Base-by-base conservation (phyloP, 2,888 invertebrate genomes). In the Digitonthophagus gazella region DNA sequence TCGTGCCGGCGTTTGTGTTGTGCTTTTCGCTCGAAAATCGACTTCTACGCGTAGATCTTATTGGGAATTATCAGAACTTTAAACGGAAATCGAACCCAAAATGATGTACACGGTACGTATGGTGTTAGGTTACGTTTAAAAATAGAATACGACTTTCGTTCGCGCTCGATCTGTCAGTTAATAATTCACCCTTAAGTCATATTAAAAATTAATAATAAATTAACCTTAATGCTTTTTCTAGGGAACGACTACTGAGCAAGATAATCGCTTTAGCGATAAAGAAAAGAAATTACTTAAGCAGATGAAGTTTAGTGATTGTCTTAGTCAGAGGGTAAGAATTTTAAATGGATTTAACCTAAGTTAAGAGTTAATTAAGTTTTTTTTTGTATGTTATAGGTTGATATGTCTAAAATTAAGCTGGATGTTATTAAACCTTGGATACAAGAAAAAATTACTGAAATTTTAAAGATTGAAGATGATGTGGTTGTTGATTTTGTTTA, bases 381-480 rank as follows among this genome's bases (percentile, higher is more conserved):
- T 67, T 18, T 20, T 57, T 67, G 14, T 64, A 44, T 44, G 66
- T 11, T 67, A 67, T 77, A 94, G 96, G 94, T 99, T 82, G 98
- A 99, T 83, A 97, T 98, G 96, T 91, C 93, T 66, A 98, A 98
- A 85, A 96, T 99, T 70, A 98, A 99, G 83, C 85, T 99, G 78
- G 98, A 99, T 80, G 95, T 96, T 58, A 88, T 99, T 78, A 97
- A 98, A 81, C 99, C 99, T 73, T 99, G 99, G 99, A 99, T 99
- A 80, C 95, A 97, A 20, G 92, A 95, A 81, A 95, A 96, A 84
- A 92, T 99, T 70, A 98, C 97, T 1, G 96, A 98, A 80, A 91
- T 98, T 71, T 88, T 99, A 67, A 96, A 96, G 77, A 95, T 98
- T 84, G 99, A 99, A 84, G 99, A 99, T 83, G 99, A 99, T 84